Percentiles rank a stretch among this genome's conserved stretches.
These are phyloP conservation scores for Drosophila equinoxialis DNA, from an alignment of 1,140 invertebrate genomes.

Conservation along the genomic window DNA sequence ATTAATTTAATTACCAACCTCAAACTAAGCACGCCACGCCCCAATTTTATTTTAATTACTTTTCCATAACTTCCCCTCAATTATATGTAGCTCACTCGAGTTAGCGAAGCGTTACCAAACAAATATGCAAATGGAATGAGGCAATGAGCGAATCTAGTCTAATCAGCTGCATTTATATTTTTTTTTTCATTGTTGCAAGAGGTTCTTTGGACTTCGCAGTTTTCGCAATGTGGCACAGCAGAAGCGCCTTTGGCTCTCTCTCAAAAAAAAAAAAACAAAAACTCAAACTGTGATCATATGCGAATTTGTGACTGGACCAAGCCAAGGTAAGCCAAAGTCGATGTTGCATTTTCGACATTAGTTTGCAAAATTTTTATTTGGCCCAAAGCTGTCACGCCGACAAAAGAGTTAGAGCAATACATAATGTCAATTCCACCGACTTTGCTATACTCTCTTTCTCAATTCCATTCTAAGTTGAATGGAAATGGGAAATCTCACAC, in stretches of 20 bases:
- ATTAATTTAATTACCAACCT: conserved; percentile 71
- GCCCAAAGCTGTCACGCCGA: conserved; percentile 73
- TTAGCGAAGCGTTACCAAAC: conserved; percentile 51
- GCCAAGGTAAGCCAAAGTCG: conserved; percentile 45
- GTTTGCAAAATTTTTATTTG: conserved; percentile 56
- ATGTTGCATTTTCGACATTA: conserved; percentile 70
- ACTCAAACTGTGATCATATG: conserved; percentile 56
- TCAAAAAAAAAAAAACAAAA: not conserved
- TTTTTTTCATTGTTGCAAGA: conserved; percentile 60
- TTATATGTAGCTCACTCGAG: conserved; percentile 38
- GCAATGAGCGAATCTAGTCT: conserved; percentile 46
- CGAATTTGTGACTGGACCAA: conserved; percentile 18
- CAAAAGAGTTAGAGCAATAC: conserved; percentile 35
- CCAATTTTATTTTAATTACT: conserved; percentile 73
- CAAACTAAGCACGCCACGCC: conserved; percentile 67
- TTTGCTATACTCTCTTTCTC: not conserved
- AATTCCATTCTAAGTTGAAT: no score
- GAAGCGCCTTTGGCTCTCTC: conserved; percentile 54
- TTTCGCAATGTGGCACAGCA: conserved; percentile 70
- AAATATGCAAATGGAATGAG: conserved; percentile 38
- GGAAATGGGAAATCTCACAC: not conserved
- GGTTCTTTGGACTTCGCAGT: conserved; percentile 62
- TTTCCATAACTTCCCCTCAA: conserved; percentile 50
- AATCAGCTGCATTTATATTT: conserved; percentile 72
- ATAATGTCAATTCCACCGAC: conserved; percentile 2